Percentiles rank a stretch among this genome's conserved stretches.
These are phyloP conservation scores for Penaeus japonicus DNA, from an alignment of 1,140 invertebrate genomes.

Conservation along the genomic window DNA sequence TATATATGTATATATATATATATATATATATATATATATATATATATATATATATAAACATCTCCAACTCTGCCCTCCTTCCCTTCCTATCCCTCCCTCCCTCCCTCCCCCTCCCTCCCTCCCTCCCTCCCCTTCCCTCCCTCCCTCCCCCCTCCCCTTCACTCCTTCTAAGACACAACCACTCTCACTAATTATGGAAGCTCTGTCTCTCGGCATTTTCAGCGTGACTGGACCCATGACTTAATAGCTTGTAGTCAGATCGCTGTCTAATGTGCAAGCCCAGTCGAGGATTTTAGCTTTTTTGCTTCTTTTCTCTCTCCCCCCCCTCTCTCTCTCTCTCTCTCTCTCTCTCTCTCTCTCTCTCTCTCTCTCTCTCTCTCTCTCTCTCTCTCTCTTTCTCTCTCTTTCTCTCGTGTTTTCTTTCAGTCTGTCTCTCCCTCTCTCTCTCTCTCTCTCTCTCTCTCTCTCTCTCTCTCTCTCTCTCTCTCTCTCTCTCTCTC, in stretches of 20 bases:
- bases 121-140: background rate
- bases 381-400: background rate
- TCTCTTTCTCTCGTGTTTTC: background rate
- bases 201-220: slow-evolving; percentile 11
- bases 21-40: too few species aligned
- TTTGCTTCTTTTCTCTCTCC: background rate
- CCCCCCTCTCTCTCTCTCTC: background rate
- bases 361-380: background rate
- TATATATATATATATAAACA: too few species aligned
- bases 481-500: background rate
- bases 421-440: background rate
- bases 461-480: background rate
- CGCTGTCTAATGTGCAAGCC: background rate
- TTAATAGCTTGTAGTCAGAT: slow-evolving; percentile 1
- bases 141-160: background rate
- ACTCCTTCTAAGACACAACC: background rate
- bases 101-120: background rate
- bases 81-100: background rate
- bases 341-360: background rate
- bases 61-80: background rate
- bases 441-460: background rate
- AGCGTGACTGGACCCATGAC: background rate
- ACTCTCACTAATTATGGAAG: background rate
- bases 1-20: background rate
- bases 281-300: background rate